These are phyloP conservation scores for Acheta domesticus DNA, from an alignment of 2,888 invertebrate genomes.

Conservation along the genomic window DNA sequence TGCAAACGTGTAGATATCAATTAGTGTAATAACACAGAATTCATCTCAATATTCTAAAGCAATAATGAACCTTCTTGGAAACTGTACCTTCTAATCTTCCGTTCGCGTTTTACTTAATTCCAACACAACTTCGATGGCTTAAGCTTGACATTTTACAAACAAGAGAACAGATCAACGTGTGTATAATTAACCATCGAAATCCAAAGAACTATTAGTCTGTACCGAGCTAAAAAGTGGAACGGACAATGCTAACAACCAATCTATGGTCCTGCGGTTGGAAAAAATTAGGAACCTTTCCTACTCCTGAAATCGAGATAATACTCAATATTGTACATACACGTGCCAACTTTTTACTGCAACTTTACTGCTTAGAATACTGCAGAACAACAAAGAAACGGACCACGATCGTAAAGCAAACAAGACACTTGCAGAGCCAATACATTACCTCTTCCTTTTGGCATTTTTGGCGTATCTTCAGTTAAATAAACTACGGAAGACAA, in stretches of 20 bases:
- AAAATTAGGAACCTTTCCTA: background rate
- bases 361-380: background rate
- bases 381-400: background rate
- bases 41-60: no score
- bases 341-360: background rate
- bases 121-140: no score
- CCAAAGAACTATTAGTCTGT: background rate
- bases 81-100: no score
- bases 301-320: background rate
- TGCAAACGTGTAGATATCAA: no score
- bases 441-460: conserved; percentile 8
- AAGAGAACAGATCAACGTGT: no score
- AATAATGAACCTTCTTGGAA: no score
- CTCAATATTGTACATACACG: background rate
- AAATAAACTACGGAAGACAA: background rate
- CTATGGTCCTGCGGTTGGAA: background rate
- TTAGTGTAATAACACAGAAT: no score
- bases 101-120: no score
- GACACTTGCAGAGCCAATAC: background rate
- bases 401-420: background rate
- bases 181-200: background rate
- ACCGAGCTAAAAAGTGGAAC: background rate
- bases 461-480: background rate
- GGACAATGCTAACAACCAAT: background rate
- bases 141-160: no score